Evolutionary conservation across 2,888 invertebrate species (phyloP), one percentile per base, ranked within the genome.

Genomic region (Apamea crenata): DNA sequence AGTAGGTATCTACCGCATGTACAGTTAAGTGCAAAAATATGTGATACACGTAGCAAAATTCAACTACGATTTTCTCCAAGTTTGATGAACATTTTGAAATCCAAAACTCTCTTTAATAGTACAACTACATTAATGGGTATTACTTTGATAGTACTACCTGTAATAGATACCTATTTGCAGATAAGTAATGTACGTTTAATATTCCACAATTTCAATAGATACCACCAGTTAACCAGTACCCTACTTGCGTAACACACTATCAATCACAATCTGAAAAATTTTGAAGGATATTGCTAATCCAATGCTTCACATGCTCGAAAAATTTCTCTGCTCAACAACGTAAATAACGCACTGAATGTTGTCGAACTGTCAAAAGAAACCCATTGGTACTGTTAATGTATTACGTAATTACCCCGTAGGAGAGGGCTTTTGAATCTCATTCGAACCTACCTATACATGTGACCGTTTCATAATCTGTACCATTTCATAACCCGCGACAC

Each of bases 401-500:
- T 25, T 25, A 56, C 25, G 25, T 56, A 56, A 56, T 56, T 56
- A 56, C 56, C 25, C 56, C 25, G 25, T 12, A 12, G 8, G 25
- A 56, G 10, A 3, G 56, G 10, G 12, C 40, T 40, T 18, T 53
- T 21, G 1, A 32, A 65, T 44, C 25, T 53, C 8, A 4, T 7
- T 44, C 7, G n/a, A 25, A 25, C 56, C 6, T 25, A 14, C 68
- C 5, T 25, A 16, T 65, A 56, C 16, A 44, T 12, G 40, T 66
- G 10, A 21, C n/a, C 25, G 56, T 25, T 56, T 53, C 25, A 25
- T 53, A 53, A 53, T 53, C 59, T 70, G 36, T 40, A 63, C 12
- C 1, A 36, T 81, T 82, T 77, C 75, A 44, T 83, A 77, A 80
- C n/a, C 25, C 25, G 18, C 44, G 53, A 44, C 40, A 66, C 67